Evolutionary conservation across 2,888 invertebrate species (phyloP), one percentile per base, ranked within the genome.

Genomic region (Caenorhabditis sp.): DNA sequence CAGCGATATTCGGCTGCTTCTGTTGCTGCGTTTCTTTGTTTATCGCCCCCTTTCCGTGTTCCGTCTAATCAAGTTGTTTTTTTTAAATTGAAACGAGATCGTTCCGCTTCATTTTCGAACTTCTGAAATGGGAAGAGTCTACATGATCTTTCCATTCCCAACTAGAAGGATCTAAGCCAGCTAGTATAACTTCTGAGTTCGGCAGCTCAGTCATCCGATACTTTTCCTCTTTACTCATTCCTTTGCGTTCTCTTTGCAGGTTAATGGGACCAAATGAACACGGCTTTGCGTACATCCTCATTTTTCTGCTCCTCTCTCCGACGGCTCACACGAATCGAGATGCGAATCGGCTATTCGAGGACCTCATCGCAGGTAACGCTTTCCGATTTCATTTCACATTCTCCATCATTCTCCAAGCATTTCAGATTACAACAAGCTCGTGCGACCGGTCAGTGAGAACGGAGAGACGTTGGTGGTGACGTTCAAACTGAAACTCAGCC

Each of bases 401-500:
- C n/a, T n/a, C n/a, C n/a, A n/a, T n/a, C n/a, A n/a, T 35, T 55
- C 45, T 43, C 48, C 58, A 1, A 5, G 30, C 6, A 56, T 79
- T 30, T 35, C 85, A 68, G 88, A 88, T 61, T 88, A 88, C 78
- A 88, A 88, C 73, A 88, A 88, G 74, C 73, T 88, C 32, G 89
- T 89, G n/a, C 80, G 89, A 17, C 89, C 89, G 4, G 89, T 89
- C 32, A 80, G 86, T 73, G 85, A 85, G 77, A 95, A 95, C 55
- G 86, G 83, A 9, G 90, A 91, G 79, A 90, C 90, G 20, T 88
- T 91, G 45, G 90, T 89, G 15, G 91, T 91, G 53, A 89, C 88
- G 62, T 89, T 91, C 81, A 91, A 91, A 37, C 89, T 91, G 66
- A 92, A 96, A 80, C 92, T 98, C 79, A 97, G 97, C 13, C 98